Base-by-base conservation (phyloP, 2,888 invertebrate genomes). In the Lithophane socia region DNA sequence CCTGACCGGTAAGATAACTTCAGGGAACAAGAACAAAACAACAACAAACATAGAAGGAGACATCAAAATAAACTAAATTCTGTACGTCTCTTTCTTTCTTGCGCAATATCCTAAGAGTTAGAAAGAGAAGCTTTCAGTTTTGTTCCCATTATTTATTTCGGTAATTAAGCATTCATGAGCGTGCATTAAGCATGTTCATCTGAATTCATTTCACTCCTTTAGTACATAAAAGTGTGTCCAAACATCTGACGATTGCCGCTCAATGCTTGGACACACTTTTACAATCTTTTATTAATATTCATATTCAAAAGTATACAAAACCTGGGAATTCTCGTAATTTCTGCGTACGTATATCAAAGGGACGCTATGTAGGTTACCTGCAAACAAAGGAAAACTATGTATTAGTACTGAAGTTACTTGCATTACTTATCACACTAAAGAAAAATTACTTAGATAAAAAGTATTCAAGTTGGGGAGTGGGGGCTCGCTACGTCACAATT, bases 341-440 rank as follows among this genome's bases (percentile, higher is more conserved):
- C 61, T 65, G 37, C 37, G 10, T 5, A 18, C 37, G 8, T 3
- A 18, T 37, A 37, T 29, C 18, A 44, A 54, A 18, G 29, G 42
- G 3, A 24, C 3, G 16, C 18, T 21, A 16, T 42, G 49, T 65
- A 29, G 49, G 0, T 87, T 86, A 87, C 86, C 86, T 87, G 86
- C 1, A 73, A 84, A 82, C 73, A 87, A 84, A 54, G 18, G 18
- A 67, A 77, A 79, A 76, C 1, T 29, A 60, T 37, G 21, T 63
- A 47, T 87, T 79, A 80, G 29, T 77, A 61, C 56, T 10, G 4
- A 47, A 63, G 16, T 73, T 37, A 37, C 37, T 37, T 37, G 37
- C 37, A 37, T 37, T 37, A 37, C 1, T 37, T 37, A 37, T 37
- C 37, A 37, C 4, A 37, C 4, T 37, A 37, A 3, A 37, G 37